phyloP scores from a whole-genome alignment of 2,113 vertebrate species.

The Nannospalax galili region DNA sequence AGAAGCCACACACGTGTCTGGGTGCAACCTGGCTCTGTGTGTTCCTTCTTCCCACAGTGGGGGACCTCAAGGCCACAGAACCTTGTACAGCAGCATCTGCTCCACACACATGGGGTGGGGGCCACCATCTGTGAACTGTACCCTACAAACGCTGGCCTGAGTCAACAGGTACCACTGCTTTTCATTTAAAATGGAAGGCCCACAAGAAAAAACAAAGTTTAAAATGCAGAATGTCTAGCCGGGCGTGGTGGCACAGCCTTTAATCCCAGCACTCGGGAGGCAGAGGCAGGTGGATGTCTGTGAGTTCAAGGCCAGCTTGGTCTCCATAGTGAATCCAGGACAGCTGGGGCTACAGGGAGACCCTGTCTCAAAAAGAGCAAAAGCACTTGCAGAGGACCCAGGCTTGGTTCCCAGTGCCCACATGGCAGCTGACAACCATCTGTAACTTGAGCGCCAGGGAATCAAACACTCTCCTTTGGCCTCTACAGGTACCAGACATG shows the following conservation, averaged over 20 bases:
- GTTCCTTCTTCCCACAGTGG: background rate
- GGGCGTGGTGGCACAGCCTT: no score
- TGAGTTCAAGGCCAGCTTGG: background rate
- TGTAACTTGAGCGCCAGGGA: no score
- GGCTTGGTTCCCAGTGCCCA: no score
- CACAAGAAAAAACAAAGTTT: background rate
- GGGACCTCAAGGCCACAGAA: background rate
- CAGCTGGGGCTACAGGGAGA: no score
- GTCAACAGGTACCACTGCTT: background rate
- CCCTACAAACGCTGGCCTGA: background rate
- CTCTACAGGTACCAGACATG: no score
- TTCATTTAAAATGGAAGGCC: background rate
- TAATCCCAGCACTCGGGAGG: no score
- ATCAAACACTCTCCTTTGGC: no score
- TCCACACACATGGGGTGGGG: background rate
- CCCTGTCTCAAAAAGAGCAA: no score
- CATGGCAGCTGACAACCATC: no score
- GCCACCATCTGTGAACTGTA: fast-evolving
- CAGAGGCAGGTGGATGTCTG: no score
- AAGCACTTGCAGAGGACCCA: no score
- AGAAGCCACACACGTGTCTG: background rate
- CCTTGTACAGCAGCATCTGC: background rate
- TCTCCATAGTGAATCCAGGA: background rate
- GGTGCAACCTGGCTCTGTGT: background rate
- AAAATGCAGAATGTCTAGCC: background rate